Base-by-base conservation (phyloP, 2,113 vertebrate genomes). In the Leuciscus idus region DNA sequence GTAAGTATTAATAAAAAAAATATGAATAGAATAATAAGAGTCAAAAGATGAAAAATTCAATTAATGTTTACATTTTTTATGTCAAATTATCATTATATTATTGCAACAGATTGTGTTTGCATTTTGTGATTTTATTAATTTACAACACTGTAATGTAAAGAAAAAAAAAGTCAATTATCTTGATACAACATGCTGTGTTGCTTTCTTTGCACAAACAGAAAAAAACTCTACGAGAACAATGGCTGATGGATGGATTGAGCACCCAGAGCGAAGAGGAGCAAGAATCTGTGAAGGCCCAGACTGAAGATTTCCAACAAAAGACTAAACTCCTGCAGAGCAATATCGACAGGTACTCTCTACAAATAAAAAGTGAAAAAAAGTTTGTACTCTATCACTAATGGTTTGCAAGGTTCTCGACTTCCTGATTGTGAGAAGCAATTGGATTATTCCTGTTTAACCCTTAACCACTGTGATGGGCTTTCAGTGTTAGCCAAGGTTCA, bases 201-300 rank as follows among this genome's bases (percentile, higher is more conserved):
- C 36, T 1, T 55, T 77, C 43, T 30, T 28, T 82, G 26, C 68
- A n/a, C 61, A n/a, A 77, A 91, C 89, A 99, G 98, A 99, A 99
- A 94, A 99, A 99, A 85, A 92, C 95, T 70, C 90, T 98, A 89
- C 89, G 98, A 88, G 98, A 99, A 88, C 97, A 97, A 91, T 99
- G 98, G 98, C 96, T 99, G 85, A 96, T 98, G 93, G 98, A 99
- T 43, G 98, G 98, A 50, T 89, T 99, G 72, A 96, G 94, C 89
- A 92, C 94, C 72, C 93, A 96, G 86, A 95, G 93, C 1, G 94
- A 96, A 82, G 95, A 97, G 90, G 97, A 99, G 55, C 96, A 97
- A 88, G 96, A 98, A 87, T 96, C 97, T 89, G 95, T 95, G 94
- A 95, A 94, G 90, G 94, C 94, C 30, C 98, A 98, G 90, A 97